Percentiles rank a stretch among this genome's conserved stretches.
Conservation (phyloP, 2,797 vertebrate genomes). For the Meda fulgida region DNA sequence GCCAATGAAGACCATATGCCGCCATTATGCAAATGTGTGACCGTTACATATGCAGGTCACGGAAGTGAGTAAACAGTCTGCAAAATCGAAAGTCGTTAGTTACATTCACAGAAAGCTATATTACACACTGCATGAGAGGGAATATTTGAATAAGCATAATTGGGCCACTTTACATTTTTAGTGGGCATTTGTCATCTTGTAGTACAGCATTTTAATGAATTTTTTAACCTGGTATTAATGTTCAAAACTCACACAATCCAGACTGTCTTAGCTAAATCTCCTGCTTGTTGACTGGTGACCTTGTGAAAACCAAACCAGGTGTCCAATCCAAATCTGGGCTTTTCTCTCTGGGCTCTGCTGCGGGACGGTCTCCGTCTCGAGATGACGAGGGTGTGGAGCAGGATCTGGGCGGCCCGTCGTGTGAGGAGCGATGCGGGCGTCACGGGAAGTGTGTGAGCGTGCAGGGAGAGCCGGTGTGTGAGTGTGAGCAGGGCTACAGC, state of each 20-base stretch:
- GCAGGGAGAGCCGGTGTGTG: constrained; percentile 72
- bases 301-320: constrained; percentile 21
- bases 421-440: constrained; percentile 74
- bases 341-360: background rate
- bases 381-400: constrained; percentile 19
- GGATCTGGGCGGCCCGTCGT: constrained; percentile 58
- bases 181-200: background rate
- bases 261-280: background rate
- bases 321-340: constrained; percentile 6
- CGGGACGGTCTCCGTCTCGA: background rate
- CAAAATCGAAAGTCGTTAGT: too few species aligned
- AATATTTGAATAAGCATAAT: too few species aligned
- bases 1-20: too few species aligned
- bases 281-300: constrained; percentile 6
- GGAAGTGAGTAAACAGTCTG: too few species aligned
- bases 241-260: background rate
- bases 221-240: background rate
- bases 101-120: too few species aligned
- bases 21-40: too few species aligned
- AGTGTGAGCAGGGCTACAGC: constrained; percentile 77
- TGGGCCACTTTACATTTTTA: too few species aligned
- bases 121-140: too few species aligned
- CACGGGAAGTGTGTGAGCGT: constrained; percentile 78
- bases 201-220: background rate
- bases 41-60: too few species aligned